phyloP scores from a whole-genome alignment of 2,113 vertebrate genomes.

The Ranitomeya imitator region DNA sequence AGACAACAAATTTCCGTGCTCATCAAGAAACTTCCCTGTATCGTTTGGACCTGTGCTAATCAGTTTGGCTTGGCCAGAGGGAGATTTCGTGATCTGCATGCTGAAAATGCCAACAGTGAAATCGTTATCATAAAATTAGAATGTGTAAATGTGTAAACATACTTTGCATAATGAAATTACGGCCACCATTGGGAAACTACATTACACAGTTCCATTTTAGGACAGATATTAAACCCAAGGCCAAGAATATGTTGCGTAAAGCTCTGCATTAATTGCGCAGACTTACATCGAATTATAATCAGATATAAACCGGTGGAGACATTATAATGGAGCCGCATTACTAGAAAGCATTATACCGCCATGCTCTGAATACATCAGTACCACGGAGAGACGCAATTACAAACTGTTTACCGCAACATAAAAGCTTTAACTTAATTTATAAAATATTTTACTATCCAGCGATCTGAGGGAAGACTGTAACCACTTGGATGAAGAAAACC shows the following conservation, averaged over 20 bases:
- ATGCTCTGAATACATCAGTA: neutral
- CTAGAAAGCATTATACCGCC: conserved; percentile 3
- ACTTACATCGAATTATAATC: conserved; percentile 18
- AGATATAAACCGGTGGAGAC: neutral
- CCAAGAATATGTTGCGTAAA: conserved; percentile 21
- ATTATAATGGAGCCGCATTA: neutral
- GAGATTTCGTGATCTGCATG: neutral
- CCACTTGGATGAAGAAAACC: no score
- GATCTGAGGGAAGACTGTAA: no score
- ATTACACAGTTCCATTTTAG: conserved; percentile 38
- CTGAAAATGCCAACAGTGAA: neutral
- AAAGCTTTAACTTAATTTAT: neutral
- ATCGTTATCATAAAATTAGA: conserved; percentile 21
- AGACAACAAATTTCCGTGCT: neutral
- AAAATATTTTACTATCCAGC: no score
- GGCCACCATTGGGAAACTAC: conserved; percentile 30
- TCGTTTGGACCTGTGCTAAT: neutral
- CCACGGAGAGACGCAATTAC: neutral
- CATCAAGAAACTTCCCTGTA: neutral
- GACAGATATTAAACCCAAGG: conserved; percentile 36
- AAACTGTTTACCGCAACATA: neutral
- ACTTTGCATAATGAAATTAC: conserved; percentile 46
- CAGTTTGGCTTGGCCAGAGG: conserved; percentile 16
- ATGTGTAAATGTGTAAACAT: conserved; percentile 51
- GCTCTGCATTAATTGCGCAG: conserved; percentile 14